Evolutionary conservation across 35 echinoderm and acorn worm genomes (phyloP).

Genomic region (Apostichopus japonicus): DNA sequence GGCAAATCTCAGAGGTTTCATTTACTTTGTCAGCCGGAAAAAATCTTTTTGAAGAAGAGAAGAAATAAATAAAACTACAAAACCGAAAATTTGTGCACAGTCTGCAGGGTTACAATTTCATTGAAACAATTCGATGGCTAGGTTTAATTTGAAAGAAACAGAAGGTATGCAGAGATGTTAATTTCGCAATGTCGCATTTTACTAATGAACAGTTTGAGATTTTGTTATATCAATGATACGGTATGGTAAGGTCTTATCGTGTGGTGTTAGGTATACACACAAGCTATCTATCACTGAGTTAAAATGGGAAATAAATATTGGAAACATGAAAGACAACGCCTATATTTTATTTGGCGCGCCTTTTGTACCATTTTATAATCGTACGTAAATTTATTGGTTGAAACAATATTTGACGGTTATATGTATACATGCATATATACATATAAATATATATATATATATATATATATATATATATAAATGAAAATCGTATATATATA

Average conservation of each 20-base stretch:
- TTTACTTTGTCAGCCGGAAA: neutral
- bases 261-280: neutral
- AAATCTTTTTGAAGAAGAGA: neutral
- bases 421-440: too few relatives aligned
- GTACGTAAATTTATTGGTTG: too few relatives aligned
- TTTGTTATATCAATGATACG: neutral
- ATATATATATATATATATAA: too few relatives aligned
- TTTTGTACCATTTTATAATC: too few relatives aligned
- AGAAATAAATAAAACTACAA: neutral
- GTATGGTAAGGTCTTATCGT: neutral
- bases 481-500: too few relatives aligned
- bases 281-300: neutral
- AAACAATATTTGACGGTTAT: too few relatives aligned
- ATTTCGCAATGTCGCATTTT: neutral
- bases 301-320: neutral
- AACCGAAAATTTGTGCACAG: neutral
- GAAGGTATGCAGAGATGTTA: neutral
- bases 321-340: neutral
- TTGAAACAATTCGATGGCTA: neutral
- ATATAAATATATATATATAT: too few relatives aligned
- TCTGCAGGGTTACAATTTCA: neutral
- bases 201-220: neutral
- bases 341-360: neutral
- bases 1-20: neutral
- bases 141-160: neutral